Base-by-base conservation (phyloP, 2,888 invertebrate genomes). In the Tortricodes alternella region DNA sequence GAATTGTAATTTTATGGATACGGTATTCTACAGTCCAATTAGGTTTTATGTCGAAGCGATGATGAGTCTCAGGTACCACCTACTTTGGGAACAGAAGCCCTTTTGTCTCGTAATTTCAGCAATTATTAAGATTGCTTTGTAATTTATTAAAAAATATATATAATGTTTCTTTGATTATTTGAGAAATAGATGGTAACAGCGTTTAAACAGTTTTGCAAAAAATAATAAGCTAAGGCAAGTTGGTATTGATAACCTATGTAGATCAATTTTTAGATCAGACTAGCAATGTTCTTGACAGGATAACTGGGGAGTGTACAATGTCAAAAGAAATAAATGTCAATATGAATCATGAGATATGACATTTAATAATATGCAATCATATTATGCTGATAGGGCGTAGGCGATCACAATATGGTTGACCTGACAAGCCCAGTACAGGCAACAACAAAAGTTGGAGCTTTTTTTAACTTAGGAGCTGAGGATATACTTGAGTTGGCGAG, bases 1-100 rank as follows among this genome's bases (percentile, higher is more conserved):
- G 79, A 82, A 86, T 84, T 78, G 86, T 84, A 77, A 83, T 85
- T 87, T 85, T 86, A 88, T 87, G 68, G 74, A 63, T 67, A 56
- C 68, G 73, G 80, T 78, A 80, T 81, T 81, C 71, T 75, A 79
- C 78, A 76, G 73, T 85, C 80, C 83, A 85, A 89, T 87, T 87
- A 85, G 73, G 70, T 76, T 87, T 87, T 82, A 83, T 79, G 67
- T 63, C 59, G 59, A 63, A 64, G 66, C 60, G 59, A 64, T 65
- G 63, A 34, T 24, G 32, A n/a, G 38, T 39, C 16, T 50, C 44
- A 58, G 58, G 52, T 52, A 53, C 24, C 32, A 57, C 60, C 32
- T 60, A 59, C 61, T 15, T 18, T 23, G 34, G 18, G 19, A 19
- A 18, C 9, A 1, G 18, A 18, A 4, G 6, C 38, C 21, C 11